These are phyloP conservation scores for Amblyornis subalaris DNA, from an alignment of 2,113 vertebrate genomes.

Conservation along the genomic window DNA sequence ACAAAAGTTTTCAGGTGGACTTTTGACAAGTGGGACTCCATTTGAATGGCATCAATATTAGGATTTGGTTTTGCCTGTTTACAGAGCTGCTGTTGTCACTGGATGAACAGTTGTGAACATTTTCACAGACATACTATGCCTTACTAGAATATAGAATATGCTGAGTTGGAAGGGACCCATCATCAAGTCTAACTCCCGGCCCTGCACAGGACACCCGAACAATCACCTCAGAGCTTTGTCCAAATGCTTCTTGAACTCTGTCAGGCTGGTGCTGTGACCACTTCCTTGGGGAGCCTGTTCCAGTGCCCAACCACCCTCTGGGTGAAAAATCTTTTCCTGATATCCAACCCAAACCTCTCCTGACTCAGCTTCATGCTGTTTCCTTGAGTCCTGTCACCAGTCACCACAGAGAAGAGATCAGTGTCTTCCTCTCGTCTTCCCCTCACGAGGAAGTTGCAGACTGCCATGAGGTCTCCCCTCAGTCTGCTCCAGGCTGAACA, in stretches of 20 bases:
- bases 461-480: background rate
- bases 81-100: background rate
- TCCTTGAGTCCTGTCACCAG: accelerated
- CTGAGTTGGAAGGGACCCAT: background rate
- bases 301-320: background rate
- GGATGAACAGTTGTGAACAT: background rate
- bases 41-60: background rate
- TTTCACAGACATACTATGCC: background rate
- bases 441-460: background rate
- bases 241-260: background rate
- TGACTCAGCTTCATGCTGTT: background rate
- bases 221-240: background rate
- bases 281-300: background rate
- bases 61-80: background rate
- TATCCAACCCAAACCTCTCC: background rate
- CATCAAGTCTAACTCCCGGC: background rate
- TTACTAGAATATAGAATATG: background rate
- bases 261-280: no score
- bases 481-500: background rate
- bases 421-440: background rate
- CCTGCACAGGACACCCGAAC: accelerated
- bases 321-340: background rate
- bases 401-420: background rate
- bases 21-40: background rate
- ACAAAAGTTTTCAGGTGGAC: background rate